Base-by-base conservation (phyloP, 1,140 invertebrate genomes). In the Pachyrhynchus sulphureomaculatus region DNA sequence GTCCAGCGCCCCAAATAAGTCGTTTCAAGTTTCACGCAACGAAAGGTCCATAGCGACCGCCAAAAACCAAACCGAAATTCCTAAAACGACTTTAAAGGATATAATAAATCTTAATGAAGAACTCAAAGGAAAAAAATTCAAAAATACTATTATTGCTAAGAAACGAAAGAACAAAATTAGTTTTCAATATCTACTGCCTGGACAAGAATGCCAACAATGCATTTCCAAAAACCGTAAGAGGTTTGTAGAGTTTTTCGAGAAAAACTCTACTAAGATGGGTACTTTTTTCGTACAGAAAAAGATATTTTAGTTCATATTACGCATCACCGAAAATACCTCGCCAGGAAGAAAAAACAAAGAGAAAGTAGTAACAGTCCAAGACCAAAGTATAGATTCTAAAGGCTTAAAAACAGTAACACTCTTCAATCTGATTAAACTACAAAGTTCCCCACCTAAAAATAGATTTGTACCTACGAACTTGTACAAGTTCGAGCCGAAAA, bases 401-500 rank as follows among this genome's bases (percentile, higher is more conserved):
- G 23, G 5, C 0, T 42, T 6, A 18, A 23, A 47, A 37, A 12
- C 58, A 0, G 34, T 61, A 10, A 51, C 58, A 0, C 37, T 61
- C 2, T 61, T 61, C 20, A 54, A 61, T 53, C 20, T 61, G 8
- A 39, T 61, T 15, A 61, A 61, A 21, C 2, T 39, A 2, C 48
- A 54, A 36, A 13, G 37, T 10, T 45, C 3, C 18, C 33, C 2
- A 2, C n/a, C 39, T 10, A 59, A 39, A 10, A 12, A 1, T 5
- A 33, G 2, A 2, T 61, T 61, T 20, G n/a, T 36, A 13, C 48
- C 58, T 10, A 54, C 51, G 1, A 53, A 53, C 23, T 13, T 5
- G 1, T 61, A 45, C 24, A 61, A 61, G 23, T 61, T 61, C 18
- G 58, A 61, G 33, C 39, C 58, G 8, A 61, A 61, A 26, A 12